These are phyloP conservation scores for Cydia splendana DNA, from an alignment of 1,140 invertebrate species.

Conservation along the genomic window DNA sequence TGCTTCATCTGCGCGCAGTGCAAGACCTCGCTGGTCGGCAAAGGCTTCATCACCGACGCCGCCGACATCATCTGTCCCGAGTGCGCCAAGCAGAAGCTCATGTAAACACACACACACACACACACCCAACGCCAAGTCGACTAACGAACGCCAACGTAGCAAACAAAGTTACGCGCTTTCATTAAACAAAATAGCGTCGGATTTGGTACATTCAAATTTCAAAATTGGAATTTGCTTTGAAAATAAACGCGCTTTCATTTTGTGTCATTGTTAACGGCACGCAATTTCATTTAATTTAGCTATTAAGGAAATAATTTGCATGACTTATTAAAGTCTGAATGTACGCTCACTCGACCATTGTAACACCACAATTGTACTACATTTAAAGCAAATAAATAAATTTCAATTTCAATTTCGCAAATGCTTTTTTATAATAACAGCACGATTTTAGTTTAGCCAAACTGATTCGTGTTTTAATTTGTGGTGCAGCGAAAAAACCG, in stretches of 20 bases:
- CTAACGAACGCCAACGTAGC: neutral
- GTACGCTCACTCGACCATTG: too few species aligned
- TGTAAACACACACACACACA: slow-evolving; percentile 81
- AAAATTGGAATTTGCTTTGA: neutral
- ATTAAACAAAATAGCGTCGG: neutral
- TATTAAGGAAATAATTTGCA: too few species aligned
- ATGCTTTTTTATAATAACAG: neutral
- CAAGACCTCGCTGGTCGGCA: slow-evolving; percentile 96
- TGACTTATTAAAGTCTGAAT: too few species aligned
- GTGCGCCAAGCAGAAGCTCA: slow-evolving; percentile 97
- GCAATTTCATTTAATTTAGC: neutral
- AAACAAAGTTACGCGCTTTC: slow-evolving; percentile 4
- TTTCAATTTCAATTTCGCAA: too few species aligned
- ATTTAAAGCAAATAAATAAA: too few species aligned
- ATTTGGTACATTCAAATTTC: neutral
- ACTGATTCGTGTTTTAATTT: slow-evolving; percentile 60
- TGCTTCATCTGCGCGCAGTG: slow-evolving; percentile 99
- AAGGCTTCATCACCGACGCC: slow-evolving; percentile 98
- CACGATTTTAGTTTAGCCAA: slow-evolving; percentile 38
- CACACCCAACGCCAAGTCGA: slow-evolving; percentile 12
- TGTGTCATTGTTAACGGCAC: neutral
- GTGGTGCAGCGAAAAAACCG: slow-evolving; percentile 66
- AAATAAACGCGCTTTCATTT: neutral
- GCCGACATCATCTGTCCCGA: slow-evolving; percentile 98
- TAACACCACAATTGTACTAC: too few species aligned